Evolutionary conservation across 2,797 vertebrate species (phyloP).

Genomic region (Spinibarbus caldwelli): DNA sequence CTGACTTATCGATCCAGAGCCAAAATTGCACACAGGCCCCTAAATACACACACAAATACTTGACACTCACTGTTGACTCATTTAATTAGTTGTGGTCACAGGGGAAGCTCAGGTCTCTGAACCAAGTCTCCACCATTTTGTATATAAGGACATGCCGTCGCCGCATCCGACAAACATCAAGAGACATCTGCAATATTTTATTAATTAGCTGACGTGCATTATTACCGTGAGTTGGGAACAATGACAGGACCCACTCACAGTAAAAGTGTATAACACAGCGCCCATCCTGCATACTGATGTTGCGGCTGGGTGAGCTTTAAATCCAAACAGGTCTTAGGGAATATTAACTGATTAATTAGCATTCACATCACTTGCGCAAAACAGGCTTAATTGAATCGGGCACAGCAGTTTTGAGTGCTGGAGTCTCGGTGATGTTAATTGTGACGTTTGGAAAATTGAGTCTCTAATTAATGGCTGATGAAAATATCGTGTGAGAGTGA

Average conservation of each 20-base stretch:
- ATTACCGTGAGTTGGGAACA: constrained; percentile 48
- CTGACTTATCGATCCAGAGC: constrained; percentile 73
- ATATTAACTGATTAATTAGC: constrained; percentile 65
- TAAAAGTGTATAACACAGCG: constrained; percentile 54
- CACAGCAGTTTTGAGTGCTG: constrained; percentile 58
- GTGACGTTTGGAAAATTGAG: constrained; percentile 64
- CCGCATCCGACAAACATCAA: constrained; percentile 29
- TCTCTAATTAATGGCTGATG: constrained; percentile 65
- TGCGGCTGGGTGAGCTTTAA: constrained; percentile 55
- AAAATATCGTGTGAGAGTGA: constrained; percentile 60
- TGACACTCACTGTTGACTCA: constrained; percentile 57
- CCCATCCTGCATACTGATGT: constrained; percentile 56
- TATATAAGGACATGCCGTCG: neutral
- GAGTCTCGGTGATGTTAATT: constrained; percentile 64
- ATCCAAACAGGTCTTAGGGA: constrained; percentile 57
- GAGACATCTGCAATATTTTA: constrained; percentile 21
- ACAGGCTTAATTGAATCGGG: constrained; percentile 63
- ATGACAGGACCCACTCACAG: constrained; percentile 46
- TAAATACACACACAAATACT: constrained; percentile 58
- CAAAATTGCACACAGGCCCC: constrained; percentile 62
- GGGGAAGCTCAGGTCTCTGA: constrained; percentile 31
- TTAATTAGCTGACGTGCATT: constrained; percentile 51
- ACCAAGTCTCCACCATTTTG: constrained; percentile 31
- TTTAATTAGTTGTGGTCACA: constrained; percentile 69
- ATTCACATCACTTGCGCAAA: constrained; percentile 61